These are phyloP conservation scores for Poeciliopsis turrubarensis DNA, from an alignment of 2,113 vertebrate genomes.

Conservation along the genomic window DNA sequence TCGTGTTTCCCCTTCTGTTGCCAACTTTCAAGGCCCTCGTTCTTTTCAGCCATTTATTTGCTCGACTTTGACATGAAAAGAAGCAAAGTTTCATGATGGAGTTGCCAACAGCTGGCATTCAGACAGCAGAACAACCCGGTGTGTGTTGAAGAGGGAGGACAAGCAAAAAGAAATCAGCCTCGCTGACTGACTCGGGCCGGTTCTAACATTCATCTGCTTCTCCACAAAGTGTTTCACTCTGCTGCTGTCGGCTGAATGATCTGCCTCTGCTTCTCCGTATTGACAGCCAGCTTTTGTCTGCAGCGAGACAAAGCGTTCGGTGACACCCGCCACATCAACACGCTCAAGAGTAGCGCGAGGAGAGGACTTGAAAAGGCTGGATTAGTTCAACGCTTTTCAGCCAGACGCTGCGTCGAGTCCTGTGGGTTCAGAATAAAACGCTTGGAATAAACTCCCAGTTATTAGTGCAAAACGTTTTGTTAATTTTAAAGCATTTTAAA, in stretches of 20 bases:
- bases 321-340: slow-evolving; percentile 21
- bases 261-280: slow-evolving; percentile 17
- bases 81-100: slow-evolving; percentile 13
- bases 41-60: not conserved
- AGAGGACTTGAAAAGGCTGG: slow-evolving; percentile 20
- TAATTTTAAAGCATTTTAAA: too few species aligned
- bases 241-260: slow-evolving; percentile 39
- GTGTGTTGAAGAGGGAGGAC: slow-evolving; percentile 9
- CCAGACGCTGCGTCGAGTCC: slow-evolving; percentile 6
- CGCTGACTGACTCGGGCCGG: not conserved
- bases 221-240: slow-evolving; percentile 30
- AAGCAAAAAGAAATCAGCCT: not conserved
- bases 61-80: slow-evolving; percentile 10
- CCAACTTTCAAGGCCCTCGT: not conserved
- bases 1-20: not conserved
- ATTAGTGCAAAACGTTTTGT: too few species aligned
- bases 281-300: slow-evolving; percentile 42
- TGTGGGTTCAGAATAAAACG: slow-evolving; percentile 8
- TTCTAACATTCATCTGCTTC: slow-evolving; percentile 24
- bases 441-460: too few species aligned
- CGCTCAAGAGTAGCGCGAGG: slow-evolving; percentile 16
- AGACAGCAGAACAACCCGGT: not conserved
- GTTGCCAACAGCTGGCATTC: not conserved
- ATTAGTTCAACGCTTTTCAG: slow-evolving; percentile 48
- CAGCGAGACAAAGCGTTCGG: slow-evolving; percentile 25